phyloP scores from a whole-genome alignment of 2,113 vertebrate species.

The Leucopternis melanops region DNA sequence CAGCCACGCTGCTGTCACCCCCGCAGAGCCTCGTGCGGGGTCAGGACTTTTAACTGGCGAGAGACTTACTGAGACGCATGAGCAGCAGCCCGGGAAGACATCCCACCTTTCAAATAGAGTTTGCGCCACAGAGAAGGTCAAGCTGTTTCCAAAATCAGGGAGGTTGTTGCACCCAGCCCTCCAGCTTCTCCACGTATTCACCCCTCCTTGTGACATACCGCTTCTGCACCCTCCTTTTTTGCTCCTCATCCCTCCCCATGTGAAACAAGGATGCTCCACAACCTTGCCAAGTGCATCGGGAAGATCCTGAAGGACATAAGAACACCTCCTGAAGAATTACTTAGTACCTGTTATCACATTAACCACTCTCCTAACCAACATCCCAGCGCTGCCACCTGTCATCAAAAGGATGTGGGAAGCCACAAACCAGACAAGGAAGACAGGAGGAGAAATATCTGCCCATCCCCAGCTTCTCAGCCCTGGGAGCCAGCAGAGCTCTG shows the following conservation, averaged over 20 bases:
- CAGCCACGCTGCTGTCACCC: neutral
- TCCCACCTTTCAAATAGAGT: accelerated
- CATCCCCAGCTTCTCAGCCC: neutral
- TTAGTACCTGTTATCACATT: neutral
- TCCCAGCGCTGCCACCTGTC: neutral
- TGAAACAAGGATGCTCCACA: neutral
- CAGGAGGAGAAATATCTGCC: neutral
- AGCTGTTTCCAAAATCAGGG: neutral
- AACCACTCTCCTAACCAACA: neutral
- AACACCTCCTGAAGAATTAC: neutral
- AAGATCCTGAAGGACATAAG: neutral
- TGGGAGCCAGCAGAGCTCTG: neutral
- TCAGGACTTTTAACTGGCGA: neutral
- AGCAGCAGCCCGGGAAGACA: neutral
- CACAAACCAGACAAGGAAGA: neutral
- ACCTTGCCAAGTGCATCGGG: neutral
- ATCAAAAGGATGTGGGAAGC: neutral
- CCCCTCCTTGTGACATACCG: accelerated
- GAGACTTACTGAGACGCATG: accelerated
- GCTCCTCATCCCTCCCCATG: neutral
- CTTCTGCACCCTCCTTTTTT: neutral
- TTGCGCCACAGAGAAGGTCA: neutral
- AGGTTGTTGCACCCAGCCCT: neutral
- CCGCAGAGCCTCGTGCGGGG: accelerated
- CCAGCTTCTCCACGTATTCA: accelerated